Base-by-base conservation (phyloP, 1,140 invertebrate genomes). In the Physella acuta region DNA sequence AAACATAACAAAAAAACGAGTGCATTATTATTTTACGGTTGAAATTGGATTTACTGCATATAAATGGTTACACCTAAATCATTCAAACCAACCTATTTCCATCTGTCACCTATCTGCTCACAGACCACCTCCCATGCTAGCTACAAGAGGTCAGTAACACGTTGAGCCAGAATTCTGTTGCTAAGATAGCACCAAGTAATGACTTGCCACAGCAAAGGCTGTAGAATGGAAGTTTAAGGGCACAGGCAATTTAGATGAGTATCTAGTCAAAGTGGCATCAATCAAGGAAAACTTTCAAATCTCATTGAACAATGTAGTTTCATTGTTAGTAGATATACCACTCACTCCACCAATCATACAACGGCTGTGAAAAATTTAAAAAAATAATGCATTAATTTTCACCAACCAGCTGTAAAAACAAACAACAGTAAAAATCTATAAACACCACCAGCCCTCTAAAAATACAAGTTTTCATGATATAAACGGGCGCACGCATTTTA, bases 141-240 rank as follows among this genome's bases (percentile, higher is more conserved):
- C 31, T 66, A 49, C 26, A 66, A 33, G 30, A 66, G 37, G 30
- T 53, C 20, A n/a, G 49, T 31, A n/a, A 66, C 63, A 33, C 63
- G 49, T 28, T 53, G 11, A 55, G 24, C n/a, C 8, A 33, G 4
- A 17, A 66, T 53, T 36, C 52, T 24, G 4, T 55, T 53, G 37
- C n/a, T n/a, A n/a, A n/a, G n/a, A n/a, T n/a, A 55, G 5, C 17
- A 55, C 24, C 8, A 8, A 20, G 24, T n/a, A 14, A 8, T 20
- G 16, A 28, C 44, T 37, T 56, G 58, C 65, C 31, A 3, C 5
- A 5, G 26, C 14, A 63, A 70, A 16, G 33, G 36, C 60, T 4
- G 68, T 51, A 31, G 68, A 62, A 64, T 70, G 68, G 44, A 70
- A 70, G 34, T 63, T 63, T 26, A 70, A 39, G 14, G 68, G 68